phyloP scores from a whole-genome alignment of 2,888 invertebrate species.

The Calameuta filiformis region DNA sequence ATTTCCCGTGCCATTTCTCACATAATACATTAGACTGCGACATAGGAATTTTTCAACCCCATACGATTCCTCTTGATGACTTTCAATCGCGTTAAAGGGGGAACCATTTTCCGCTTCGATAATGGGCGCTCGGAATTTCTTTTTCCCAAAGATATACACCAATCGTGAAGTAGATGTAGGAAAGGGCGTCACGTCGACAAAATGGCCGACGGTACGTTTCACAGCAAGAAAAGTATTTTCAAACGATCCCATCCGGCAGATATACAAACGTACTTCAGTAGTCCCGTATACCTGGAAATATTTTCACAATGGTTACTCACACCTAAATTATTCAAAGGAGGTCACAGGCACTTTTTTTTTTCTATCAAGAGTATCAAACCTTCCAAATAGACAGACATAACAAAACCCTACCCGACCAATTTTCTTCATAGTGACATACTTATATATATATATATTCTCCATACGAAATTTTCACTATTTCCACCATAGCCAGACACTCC shows the following conservation, averaged over 20 bases:
- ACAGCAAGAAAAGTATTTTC: constrained; percentile 9
- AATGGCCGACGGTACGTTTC: constrained; percentile 26
- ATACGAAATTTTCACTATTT: not conserved
- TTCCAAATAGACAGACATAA: not conserved
- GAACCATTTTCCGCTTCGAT: constrained; percentile 18
- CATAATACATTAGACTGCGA: not conserved
- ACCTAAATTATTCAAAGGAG: not conserved
- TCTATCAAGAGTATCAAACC: not conserved
- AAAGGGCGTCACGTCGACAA: constrained; percentile 21
- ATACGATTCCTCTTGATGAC: constrained; percentile 2
- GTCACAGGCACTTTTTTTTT: not conserved
- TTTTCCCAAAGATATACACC: constrained; percentile 16
- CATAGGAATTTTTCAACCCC: not conserved
- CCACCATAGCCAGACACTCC: not conserved
- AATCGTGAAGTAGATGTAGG: constrained; percentile 9
- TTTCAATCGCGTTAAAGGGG: not conserved
- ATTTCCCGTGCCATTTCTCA: not conserved
- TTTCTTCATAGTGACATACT: not conserved
- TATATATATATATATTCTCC: not conserved
- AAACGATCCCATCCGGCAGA: not conserved
- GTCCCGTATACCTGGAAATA: not conserved
- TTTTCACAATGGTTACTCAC: not conserved
- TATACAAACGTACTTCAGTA: not conserved
- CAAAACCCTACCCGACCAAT: not conserved
- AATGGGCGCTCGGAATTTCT: constrained; percentile 14